A percentile compares a stretch with the other conserved stretches of the same genome.
Conservation (phyloP, 2,888 invertebrate species). For the Caenorhabditis imperialis region DNA sequence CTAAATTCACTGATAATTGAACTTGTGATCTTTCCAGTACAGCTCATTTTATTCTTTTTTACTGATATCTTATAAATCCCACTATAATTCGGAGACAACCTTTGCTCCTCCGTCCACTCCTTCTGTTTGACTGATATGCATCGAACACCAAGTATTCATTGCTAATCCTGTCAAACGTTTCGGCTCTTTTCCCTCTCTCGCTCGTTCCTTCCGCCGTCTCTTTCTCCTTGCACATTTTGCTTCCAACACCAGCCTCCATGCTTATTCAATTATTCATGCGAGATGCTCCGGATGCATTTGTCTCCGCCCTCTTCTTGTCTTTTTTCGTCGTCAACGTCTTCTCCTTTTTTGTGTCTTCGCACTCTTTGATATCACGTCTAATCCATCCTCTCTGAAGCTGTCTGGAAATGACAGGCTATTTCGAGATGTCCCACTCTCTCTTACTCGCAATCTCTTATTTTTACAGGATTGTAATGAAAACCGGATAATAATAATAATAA, state of each 20-base stretch:
- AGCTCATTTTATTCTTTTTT: no score
- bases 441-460: slow-evolving; percentile 10
- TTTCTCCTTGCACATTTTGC: slow-evolving; percentile 10
- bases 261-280: slow-evolving; percentile 56
- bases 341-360: not conserved
- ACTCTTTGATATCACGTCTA: slow-evolving; percentile 36
- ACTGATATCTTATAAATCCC: no score
- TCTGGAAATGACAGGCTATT: slow-evolving; percentile 1
- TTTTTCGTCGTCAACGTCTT: not conserved
- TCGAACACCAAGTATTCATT: slow-evolving; percentile 2
- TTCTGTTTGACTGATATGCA: no score
- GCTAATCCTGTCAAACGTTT: slow-evolving; percentile 10
- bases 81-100: no score
- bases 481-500: slow-evolving; percentile 22
- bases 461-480: slow-evolving; percentile 54
- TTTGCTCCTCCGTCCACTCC: not conserved
- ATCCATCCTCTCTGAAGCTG: slow-evolving; percentile 9
- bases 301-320: slow-evolving; percentile 8
- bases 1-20: no score
- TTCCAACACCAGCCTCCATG: slow-evolving; percentile 15
- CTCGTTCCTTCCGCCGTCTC: not conserved
- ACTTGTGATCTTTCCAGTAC: no score
- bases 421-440: not conserved
- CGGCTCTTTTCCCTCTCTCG: not conserved
- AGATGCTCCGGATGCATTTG: slow-evolving; percentile 34